Base-by-base conservation (phyloP, 2,888 invertebrate genomes). In the Acanthoscelides obtectus region DNA sequence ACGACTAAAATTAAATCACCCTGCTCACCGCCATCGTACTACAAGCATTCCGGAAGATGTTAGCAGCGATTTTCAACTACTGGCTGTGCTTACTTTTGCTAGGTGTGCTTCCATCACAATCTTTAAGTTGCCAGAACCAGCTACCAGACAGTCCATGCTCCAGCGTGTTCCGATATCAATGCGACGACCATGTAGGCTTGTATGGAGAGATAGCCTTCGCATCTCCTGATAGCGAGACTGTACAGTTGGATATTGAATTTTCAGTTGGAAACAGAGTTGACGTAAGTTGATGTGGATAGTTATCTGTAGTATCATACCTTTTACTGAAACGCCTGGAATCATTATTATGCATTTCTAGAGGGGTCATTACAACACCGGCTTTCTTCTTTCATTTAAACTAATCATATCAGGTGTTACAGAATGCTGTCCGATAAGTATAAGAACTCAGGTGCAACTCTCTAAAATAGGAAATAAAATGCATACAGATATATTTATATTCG, bases 261-360 rank as follows among this genome's bases (percentile, higher is more conserved):
- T 64, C 69, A n/a, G 64, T 69, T 69, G 69, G 69, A 63, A 69
- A 69, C 64, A 20, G 20, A 22, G 64, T 69, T 64, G 64, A 25
- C 2, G 69, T 69, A 64, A 69, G 69, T 64, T 21, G 1, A n/a
- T 21, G 20, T 20, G 5, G 8, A 22, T 5, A 66, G n/a, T n/a
- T n/a, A n/a, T n/a, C n/a, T n/a, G n/a, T n/a, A n/a, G n/a, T n/a
- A n/a, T n/a, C n/a, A n/a, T n/a, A n/a, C n/a, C n/a, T n/a, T n/a
- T n/a, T n/a, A n/a, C n/a, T n/a, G n/a, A n/a, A n/a, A n/a, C n/a
- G n/a, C n/a, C n/a, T n/a, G n/a, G n/a, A n/a, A n/a, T n/a, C n/a
- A n/a, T n/a, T n/a, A n/a, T n/a, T n/a, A n/a, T n/a, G n/a, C n/a
- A n/a, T n/a, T n/a, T n/a, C n/a, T n/a, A n/a, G n/a, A n/a, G n/a